These are phyloP conservation scores for Zoanthus sociatus DNA, from an alignment of 92 coral and sea anemone species.

Conservation along the genomic window DNA sequence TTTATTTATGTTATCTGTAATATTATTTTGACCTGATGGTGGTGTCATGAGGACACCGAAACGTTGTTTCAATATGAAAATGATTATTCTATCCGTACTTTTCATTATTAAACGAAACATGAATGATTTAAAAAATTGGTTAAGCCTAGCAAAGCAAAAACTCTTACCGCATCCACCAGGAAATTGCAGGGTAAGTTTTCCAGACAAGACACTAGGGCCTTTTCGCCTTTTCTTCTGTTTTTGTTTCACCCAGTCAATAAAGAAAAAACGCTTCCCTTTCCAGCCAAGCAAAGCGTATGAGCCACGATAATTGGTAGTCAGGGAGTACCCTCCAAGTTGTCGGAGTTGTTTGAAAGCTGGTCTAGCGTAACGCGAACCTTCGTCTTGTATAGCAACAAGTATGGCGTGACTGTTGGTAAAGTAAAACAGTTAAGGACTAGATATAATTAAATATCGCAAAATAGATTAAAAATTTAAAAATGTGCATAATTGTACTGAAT, in stretches of 20 bases:
- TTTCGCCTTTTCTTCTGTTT: constrained; percentile 6
- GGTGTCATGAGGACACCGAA: too few species aligned
- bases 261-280: constrained; percentile 27
- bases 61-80: too few species aligned
- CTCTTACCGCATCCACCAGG: constrained; percentile 42
- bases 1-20: too few species aligned
- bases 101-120: too few species aligned
- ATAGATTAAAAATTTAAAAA: too few species aligned
- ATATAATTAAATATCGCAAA: background rate
- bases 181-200: constrained; percentile 5
- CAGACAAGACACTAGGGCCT: constrained; percentile 42
- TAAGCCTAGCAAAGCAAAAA: background rate
- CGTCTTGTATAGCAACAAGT: constrained; percentile 39
- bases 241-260: constrained; percentile 29
- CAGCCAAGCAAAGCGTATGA: constrained; percentile 30
- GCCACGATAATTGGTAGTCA: background rate
- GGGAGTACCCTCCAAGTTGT: constrained; percentile 21
- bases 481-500: too few species aligned
- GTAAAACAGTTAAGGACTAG: background rate
- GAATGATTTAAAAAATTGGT: too few species aligned
- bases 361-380: background rate
- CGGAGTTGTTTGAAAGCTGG: background rate
- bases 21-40: too few species aligned
- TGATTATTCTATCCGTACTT: too few species aligned
- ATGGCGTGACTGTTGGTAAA: constrained; percentile 30